phyloP scores from a whole-genome alignment of 64 coral and sea anemone genomes.

The Actinia equina region DNA sequence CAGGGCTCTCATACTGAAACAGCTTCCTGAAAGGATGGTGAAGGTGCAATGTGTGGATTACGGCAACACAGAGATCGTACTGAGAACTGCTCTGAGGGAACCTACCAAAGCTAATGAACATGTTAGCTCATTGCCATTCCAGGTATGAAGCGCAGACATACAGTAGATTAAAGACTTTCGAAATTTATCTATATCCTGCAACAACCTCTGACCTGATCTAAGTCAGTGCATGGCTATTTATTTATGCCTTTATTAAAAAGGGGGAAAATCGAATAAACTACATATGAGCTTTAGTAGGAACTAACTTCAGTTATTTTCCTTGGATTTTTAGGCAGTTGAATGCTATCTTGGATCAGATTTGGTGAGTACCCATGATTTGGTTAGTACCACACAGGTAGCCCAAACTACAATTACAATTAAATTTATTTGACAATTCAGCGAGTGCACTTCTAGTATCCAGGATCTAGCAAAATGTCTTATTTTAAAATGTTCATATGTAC shows the following conservation, averaged over 20 bases:
- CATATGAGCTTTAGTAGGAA: background rate
- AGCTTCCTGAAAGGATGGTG: conserved; percentile 71
- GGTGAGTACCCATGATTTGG: background rate
- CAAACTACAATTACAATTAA: no score
- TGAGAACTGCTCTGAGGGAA: conserved; percentile 59
- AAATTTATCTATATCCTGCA: no score
- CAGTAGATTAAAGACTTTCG: no score
- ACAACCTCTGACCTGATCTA: no score
- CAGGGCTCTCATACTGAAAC: conserved; percentile 49
- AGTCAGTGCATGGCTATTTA: background rate
- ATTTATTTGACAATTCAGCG: no score
- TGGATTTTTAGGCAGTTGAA: conserved; percentile 29
- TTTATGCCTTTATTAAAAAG: no score
- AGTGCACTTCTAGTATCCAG: no score
- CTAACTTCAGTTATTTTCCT: background rate
- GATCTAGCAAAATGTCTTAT: no score
- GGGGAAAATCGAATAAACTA: background rate
- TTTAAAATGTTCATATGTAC: no score
- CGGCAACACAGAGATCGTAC: conserved; percentile 64
- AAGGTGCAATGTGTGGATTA: conserved; percentile 86
- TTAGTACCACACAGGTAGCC: no score
- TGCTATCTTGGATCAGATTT: conserved; percentile 32
- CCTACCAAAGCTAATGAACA: conserved; percentile 77
- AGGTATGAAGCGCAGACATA: conserved; percentile 31
- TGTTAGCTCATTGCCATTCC: conserved; percentile 77